Evolutionary conservation across 2,797 vertebrate genomes (phyloP).

Genomic region (Pipistrellus nathusii): DNA sequence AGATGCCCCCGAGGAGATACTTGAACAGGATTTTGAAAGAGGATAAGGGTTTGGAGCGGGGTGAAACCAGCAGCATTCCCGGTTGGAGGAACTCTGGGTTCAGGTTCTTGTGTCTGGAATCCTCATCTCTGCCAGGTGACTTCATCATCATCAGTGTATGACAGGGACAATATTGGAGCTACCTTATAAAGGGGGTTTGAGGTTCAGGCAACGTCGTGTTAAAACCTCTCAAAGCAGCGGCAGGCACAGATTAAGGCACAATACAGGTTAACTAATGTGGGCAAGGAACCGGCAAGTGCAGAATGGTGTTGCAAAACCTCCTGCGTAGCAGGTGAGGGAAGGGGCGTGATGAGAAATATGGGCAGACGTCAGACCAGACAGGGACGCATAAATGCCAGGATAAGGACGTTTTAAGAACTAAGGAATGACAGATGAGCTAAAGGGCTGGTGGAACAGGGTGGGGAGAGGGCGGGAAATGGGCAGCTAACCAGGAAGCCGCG

Average conservation of each 20-base stretch:
- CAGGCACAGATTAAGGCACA: not conserved
- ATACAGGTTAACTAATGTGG: not conserved
- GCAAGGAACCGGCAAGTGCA: not conserved
- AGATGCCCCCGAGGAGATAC: not conserved
- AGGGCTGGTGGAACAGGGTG: not conserved
- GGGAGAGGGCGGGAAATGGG: not conserved
- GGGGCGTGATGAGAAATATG: not conserved
- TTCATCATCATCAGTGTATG: constrained; percentile 17
- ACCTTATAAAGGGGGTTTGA: not conserved
- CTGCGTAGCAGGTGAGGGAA: not conserved
- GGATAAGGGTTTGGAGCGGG: not conserved
- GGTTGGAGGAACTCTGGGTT: not conserved
- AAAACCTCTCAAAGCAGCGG: not conserved
- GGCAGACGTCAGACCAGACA: not conserved
- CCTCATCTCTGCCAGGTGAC: not conserved
- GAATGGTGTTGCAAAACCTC: not conserved
- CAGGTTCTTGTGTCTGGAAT: not conserved
- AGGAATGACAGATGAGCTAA: not conserved
- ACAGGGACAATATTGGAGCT: not conserved
- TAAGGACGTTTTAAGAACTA: not conserved
- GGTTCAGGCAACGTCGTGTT: not conserved
- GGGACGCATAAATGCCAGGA: not conserved
- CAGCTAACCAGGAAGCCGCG: not conserved
- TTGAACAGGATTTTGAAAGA: constrained; percentile 38
- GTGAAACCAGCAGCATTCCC: not conserved